Evolutionary conservation across 2,113 vertebrate species (phyloP).

Genomic region (Pantherophis guttatus): DNA sequence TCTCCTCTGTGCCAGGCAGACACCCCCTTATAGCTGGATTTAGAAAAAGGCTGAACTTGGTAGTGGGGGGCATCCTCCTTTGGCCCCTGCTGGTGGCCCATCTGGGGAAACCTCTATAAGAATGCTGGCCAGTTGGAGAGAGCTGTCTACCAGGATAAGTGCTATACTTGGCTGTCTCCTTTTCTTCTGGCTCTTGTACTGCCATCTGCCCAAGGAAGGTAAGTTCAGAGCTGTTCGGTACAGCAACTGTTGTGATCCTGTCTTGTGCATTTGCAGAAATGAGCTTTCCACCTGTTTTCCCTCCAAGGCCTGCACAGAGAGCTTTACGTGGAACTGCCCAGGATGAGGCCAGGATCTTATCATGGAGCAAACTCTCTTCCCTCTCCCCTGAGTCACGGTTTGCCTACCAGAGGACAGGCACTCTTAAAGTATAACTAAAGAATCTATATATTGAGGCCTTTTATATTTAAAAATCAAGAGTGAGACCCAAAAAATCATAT

Average conservation of each 20-base stretch:
- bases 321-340: neutral
- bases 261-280: neutral
- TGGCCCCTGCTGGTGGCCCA: constrained; percentile 14
- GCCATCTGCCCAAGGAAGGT: constrained; percentile 81
- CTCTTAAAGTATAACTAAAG: neutral
- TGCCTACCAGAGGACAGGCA: neutral
- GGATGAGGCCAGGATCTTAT: neutral
- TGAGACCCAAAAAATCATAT: neutral
- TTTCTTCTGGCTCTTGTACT: constrained; percentile 80
- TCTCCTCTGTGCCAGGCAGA: neutral
- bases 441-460: neutral
- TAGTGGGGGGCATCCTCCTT: neutral
- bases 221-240: constrained; percentile 15
- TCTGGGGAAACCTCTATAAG: constrained; percentile 49
- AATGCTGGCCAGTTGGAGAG: constrained; percentile 80
- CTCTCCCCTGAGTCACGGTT: neutral
- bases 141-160: constrained; percentile 77
- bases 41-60: neutral
- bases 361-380: neutral
- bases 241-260: neutral
- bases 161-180: constrained; percentile 81
- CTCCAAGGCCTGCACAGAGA: too few species aligned
- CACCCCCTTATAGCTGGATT: neutral
- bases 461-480: neutral
- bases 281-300: neutral